Conservation (phyloP, 1,140 invertebrate species). For the Maniola jurtina region DNA sequence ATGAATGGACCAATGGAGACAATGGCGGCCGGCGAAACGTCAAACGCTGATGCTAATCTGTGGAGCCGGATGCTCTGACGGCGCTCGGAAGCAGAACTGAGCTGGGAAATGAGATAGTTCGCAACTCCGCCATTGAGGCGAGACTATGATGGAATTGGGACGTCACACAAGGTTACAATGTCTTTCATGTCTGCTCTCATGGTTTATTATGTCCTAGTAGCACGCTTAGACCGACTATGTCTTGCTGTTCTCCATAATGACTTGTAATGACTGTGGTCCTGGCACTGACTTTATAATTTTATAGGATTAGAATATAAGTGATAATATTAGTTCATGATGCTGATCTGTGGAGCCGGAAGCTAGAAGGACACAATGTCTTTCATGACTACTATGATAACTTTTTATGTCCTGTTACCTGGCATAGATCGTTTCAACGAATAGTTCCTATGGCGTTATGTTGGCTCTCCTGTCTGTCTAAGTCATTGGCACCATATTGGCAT, state of each 20-base stretch:
- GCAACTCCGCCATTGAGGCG: conserved; percentile 45
- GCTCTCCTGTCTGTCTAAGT: no score
- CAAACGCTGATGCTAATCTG: conserved; percentile 75
- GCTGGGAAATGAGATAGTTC: conserved; percentile 78
- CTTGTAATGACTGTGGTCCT: no score
- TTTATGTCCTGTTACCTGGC: background rate
- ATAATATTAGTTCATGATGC: conserved; percentile 43
- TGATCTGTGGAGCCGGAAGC: conserved; percentile 74
- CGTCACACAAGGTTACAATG: conserved; percentile 35
- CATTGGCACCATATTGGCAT: no score
- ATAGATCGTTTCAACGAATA: no score
- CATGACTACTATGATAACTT: background rate
- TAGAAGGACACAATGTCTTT: conserved; percentile 34
- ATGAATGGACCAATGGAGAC: conserved; percentile 63
- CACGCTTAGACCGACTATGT: no score
- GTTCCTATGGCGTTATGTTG: no score
- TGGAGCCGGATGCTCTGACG: conserved; percentile 72
- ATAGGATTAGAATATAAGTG: no score
- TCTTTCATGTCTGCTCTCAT: background rate
- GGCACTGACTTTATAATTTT: no score
- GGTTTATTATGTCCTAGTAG: background rate
- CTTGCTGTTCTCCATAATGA: no score
- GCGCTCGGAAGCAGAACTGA: conserved; percentile 70
- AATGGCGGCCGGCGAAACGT: conserved; percentile 53
- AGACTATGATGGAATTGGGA: conserved; percentile 64